Evolutionary conservation across 2,113 vertebrate species (phyloP), one percentile per base, ranked within the genome.

Genomic region (Montifringilla adamsi): DNA sequence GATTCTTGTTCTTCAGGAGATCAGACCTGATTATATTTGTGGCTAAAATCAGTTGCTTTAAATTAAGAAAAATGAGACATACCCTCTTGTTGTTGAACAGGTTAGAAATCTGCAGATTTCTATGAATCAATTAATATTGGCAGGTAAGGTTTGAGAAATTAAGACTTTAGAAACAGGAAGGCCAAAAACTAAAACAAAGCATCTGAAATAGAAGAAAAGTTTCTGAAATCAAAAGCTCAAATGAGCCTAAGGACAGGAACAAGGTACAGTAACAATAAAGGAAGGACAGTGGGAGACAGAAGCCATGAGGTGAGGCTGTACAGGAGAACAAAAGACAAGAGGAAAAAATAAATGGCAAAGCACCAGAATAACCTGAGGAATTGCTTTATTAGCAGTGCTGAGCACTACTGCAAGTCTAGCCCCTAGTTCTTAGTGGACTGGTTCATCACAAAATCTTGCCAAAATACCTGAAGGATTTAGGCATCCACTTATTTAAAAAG

Each of bases 381-480:
- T 87, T 78, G 62, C 85, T 79, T 89, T 86, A 92, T 76, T 72
- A 76, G 70, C 58, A 90, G 56, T 39, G 39, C 52, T 72, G 39
- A 84, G 37, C 24, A n/a, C 33, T 59, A 49, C 58, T 76, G 21
- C 31, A 93, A 63, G n/a, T 76, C 67, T 60, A 88, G 63, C 18
- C 30, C 23, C 33, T 62, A 50, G 39, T 27, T 89, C 67, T 64
- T 92, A 90, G 73, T 3, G 17, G 70, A 69, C 13, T 5, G 1
- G 37, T 73, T 88, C 67, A 90, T 76, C 67, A 85, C 31, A 84
- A 86, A 92, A 77, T 43, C 59, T 81, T 86, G 55, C 43, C 33
- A 59, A 92, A 93, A 77, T 21, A 83, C 15, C 60, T 33, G n/a
- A 86, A 87, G 33, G 59, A 93, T 84, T 93, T 97, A 80, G 70